Percentiles rank a stretch among this genome's conserved stretches.
Conservation (phyloP, 2,113 vertebrate species). For the Verasper variegatus region DNA sequence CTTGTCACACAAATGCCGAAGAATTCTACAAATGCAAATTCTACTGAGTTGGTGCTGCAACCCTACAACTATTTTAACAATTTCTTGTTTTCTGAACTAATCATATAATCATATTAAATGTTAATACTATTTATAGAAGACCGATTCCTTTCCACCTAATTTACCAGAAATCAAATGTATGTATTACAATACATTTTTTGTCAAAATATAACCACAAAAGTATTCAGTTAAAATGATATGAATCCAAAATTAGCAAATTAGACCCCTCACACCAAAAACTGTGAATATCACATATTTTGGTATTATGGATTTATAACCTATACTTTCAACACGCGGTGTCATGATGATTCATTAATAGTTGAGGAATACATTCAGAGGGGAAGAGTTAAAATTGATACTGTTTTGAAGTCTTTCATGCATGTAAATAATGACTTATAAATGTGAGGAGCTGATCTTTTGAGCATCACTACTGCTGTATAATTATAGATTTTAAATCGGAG, state of each 20-base stretch:
- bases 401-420: background rate
- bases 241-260: background rate
- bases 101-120: constrained; percentile 8
- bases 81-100: constrained; percentile 9
- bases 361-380: background rate
- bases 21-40: background rate
- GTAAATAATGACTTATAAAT: background rate
- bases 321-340: background rate
- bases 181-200: background rate
- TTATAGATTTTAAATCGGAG: constrained; percentile 10
- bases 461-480: background rate
- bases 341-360: background rate
- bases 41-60: background rate
- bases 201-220: background rate
- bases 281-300: background rate
- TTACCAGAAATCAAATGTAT: background rate
- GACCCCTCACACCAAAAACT: background rate
- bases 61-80: background rate
- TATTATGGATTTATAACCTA: background rate
- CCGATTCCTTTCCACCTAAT: background rate
- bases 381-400: no score
- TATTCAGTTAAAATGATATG: background rate
- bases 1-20: background rate
- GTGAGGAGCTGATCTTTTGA: background rate
- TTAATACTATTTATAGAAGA: background rate